Percentiles rank a stretch among this genome's conserved stretches.
phyloP scores from a whole-genome alignment of 64 coral and sea anemone species.

The Catalaphyllia jardinei region DNA sequence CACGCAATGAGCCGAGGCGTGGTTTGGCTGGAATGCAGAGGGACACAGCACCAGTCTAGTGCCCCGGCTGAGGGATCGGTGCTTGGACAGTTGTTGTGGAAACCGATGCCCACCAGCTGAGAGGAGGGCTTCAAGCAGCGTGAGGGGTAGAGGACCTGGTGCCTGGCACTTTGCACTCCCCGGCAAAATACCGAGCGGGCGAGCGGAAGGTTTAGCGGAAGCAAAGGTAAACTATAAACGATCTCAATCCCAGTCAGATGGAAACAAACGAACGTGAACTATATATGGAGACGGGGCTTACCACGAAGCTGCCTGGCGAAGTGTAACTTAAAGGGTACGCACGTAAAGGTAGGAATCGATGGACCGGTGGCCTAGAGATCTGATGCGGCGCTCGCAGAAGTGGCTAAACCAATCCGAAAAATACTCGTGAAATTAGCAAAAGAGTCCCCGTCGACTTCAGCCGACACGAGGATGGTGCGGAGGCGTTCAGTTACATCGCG shows the following conservation, averaged over 20 bases:
- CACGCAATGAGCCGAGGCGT: too few species aligned
- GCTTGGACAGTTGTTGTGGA: not conserved
- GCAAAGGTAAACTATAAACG: too few species aligned
- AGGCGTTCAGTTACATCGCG: not conserved
- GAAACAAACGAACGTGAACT: too few species aligned
- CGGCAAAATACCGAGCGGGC: too few species aligned
- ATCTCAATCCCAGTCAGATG: too few species aligned
- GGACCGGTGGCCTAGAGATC: not conserved
- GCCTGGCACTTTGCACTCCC: too few species aligned
- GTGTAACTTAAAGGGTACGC: not conserved
- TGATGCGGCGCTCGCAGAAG: not conserved
- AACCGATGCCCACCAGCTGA: not conserved
- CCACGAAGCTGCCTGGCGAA: not conserved
- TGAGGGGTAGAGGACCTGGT: too few species aligned
- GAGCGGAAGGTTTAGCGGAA: too few species aligned
- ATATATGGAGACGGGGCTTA: too few species aligned
- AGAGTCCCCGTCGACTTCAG: not conserved
- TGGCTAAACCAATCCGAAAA: constrained; percentile 1
- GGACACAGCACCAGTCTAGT: not conserved
- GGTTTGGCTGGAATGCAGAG: too few species aligned
- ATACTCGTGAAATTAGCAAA: not conserved
- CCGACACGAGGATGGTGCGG: not conserved
- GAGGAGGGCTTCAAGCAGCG: too few species aligned
- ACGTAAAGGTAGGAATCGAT: not conserved
- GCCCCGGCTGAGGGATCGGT: not conserved